A percentile compares a stretch with the other conserved stretches of the same genome.
Evolutionary conservation across 1,140 invertebrate genomes (phyloP).

Genomic region (Gonioctena quinquepunctata): DNA sequence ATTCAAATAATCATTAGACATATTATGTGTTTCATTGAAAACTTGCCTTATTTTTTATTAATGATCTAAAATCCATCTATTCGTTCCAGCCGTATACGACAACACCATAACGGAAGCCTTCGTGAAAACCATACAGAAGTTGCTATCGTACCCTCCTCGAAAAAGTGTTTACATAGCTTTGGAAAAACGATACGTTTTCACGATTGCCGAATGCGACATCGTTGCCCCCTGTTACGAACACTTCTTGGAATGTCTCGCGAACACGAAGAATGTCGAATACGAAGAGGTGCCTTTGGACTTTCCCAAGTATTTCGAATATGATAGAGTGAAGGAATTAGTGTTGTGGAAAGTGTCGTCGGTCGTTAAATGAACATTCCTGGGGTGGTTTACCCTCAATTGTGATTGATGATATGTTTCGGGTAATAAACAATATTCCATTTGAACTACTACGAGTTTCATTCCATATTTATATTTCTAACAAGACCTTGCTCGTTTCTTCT

Average conservation of each 20-base stretch:
- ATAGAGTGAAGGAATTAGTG: slow-evolving; percentile 75
- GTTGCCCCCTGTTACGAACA: slow-evolving; percentile 84
- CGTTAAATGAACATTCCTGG: slow-evolving; percentile 13
- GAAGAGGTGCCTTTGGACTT: slow-evolving; percentile 72
- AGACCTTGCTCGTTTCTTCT: no score
- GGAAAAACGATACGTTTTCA: slow-evolving; percentile 88
- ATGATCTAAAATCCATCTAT: background rate
- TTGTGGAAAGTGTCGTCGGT: slow-evolving; percentile 68
- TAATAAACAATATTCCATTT: no score
- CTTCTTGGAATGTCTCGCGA: slow-evolving; percentile 67
- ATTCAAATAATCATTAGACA: no score
- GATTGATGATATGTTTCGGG: no score
- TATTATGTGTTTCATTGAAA: no score
- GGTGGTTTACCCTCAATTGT: no score
- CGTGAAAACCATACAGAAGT: slow-evolving; percentile 70
- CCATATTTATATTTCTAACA: no score
- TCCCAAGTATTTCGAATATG: slow-evolving; percentile 81
- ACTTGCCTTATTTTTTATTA: no score
- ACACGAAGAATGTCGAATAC: slow-evolving; percentile 58
- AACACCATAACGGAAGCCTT: slow-evolving; percentile 82
- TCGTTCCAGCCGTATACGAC: slow-evolving; percentile 81
- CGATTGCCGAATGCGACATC: slow-evolving; percentile 75
- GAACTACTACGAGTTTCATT: no score
- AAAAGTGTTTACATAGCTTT: slow-evolving; percentile 77
- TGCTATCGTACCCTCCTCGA: slow-evolving; percentile 63